A percentile compares a stretch with the other conserved stretches of the same genome.
Conservation (phyloP, 2,113 vertebrate genomes). For the Gnathonemus echidnorhynchus region DNA sequence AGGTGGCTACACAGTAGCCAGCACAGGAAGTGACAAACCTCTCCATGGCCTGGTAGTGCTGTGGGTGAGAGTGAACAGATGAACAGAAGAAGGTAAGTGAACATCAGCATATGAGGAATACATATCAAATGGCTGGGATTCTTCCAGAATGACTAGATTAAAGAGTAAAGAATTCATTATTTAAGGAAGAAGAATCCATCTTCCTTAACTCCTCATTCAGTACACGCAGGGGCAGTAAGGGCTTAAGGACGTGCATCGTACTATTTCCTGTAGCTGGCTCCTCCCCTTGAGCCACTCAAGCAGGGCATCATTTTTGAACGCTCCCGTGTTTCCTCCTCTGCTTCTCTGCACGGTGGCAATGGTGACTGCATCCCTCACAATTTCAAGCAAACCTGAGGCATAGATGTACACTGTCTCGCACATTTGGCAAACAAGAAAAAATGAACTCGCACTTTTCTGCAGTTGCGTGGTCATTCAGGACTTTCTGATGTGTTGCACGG, state of each 20-base stretch:
- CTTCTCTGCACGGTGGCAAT: constrained; percentile 60
- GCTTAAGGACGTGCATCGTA: constrained; percentile 29
- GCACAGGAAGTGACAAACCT: constrained; percentile 67
- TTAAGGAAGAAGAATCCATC: neutral
- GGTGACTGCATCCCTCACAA: constrained; percentile 59
- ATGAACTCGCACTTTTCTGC: neutral
- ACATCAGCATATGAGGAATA: too few relatives aligned
- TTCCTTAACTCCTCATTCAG: neutral
- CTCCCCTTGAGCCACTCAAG: constrained; percentile 63
- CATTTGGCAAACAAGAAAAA: neutral
- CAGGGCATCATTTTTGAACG: constrained; percentile 63
- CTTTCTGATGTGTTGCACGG: neutral
- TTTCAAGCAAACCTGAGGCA: constrained; percentile 64
- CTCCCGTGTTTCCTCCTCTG: constrained; percentile 49
- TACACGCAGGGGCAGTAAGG: neutral
- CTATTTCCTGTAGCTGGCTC: constrained; percentile 59
- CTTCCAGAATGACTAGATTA: neutral
- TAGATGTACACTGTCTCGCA: neutral
- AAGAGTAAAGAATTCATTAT: neutral
- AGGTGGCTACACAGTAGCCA: constrained; percentile 69
- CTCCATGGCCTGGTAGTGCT: constrained; percentile 61
- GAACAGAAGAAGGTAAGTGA: neutral
- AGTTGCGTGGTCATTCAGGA: neutral
- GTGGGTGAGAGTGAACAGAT: neutral
- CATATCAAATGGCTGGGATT: neutral